Percentiles rank a stretch among this genome's conserved stretches.
Conservation (phyloP, 2,888 invertebrate species). For the Ecliptopera silaceata region DNA sequence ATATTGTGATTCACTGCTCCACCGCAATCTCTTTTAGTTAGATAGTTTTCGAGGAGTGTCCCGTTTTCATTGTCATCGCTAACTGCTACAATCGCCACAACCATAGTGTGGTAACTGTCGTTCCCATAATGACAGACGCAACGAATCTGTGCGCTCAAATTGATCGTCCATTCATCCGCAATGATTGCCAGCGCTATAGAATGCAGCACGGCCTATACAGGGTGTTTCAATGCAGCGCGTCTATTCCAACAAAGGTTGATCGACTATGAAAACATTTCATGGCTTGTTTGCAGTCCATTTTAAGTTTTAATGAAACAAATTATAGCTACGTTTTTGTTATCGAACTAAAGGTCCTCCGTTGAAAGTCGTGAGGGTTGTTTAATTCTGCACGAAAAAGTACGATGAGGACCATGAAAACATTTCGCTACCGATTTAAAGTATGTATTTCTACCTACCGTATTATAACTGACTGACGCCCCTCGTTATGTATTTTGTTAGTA, state of each 20-base stretch:
- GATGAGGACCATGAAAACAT: too few species aligned
- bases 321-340: too few species aligned
- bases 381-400: too few species aligned
- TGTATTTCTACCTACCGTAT: too few species aligned
- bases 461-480: too few species aligned
- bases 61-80: constrained; percentile 21
- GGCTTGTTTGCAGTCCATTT: too few species aligned
- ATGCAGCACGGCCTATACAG: constrained; percentile 8
- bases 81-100: constrained; percentile 15
- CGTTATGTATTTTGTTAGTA: too few species aligned
- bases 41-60: constrained; percentile 14
- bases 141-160: constrained; percentile 33
- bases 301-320: too few species aligned
- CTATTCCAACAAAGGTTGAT: not conserved
- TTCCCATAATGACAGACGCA: constrained; percentile 17
- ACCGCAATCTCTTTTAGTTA: not conserved
- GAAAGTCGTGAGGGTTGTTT: too few species aligned
- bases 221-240: not conserved
- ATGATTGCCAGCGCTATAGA: constrained; percentile 24
- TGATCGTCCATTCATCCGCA: constrained; percentile 31
- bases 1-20: not conserved
- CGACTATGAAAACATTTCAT: too few species aligned
- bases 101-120: constrained; percentile 17
- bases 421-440: too few species aligned
- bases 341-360: too few species aligned